Evolutionary conservation across 2,888 invertebrate species (phyloP), one percentile per base, ranked within the genome.

Genomic region (Spodoptera littoralis): DNA sequence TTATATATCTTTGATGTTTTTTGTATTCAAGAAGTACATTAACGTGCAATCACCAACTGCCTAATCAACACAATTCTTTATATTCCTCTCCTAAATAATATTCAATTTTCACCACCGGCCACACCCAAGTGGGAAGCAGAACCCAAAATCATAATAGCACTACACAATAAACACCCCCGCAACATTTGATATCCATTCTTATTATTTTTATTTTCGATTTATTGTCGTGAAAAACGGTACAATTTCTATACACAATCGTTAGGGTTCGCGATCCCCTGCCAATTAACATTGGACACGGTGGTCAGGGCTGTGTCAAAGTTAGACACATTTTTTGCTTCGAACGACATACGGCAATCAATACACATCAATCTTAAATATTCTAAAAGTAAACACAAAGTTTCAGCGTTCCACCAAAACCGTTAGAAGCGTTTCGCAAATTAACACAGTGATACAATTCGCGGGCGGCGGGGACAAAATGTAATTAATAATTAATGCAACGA

Each of bases 271-370:
- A 87, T 89, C 93, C 94, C 94, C 93, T 92, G 93, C 93, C 94
- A 94, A 94, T 94, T 94, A 93, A 90, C 81, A 89, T 93, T 82
- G 88, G 93, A 81, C 90, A 90, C 90, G 92, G 93, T 90, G 94
- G 93, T 93, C 94, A 92, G 82, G 85, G 77, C 80, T 82, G 84
- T 87, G 90, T 91, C 93, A 90, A 88, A 90, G 79, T 88, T 87
- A 81, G 89, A 90, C 87, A 89, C 73, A 81, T 88, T 92, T 91
- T 89, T 91, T 91, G 84, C 77, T 63, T 68, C 71, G 63, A 67
- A 75, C 82, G 84, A 81, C 82, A 77, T 82, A 74, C 77, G 64
- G 71, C 79, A 71, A 89, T 90, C 88, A 82, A 89, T 71, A 61
- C 6, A 60, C 70, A 79, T 70, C 70, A 67, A 66, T 77, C 58